Evolutionary conservation across 2,888 invertebrate genomes (phyloP).

Genomic region (Eupsilia transversa): DNA sequence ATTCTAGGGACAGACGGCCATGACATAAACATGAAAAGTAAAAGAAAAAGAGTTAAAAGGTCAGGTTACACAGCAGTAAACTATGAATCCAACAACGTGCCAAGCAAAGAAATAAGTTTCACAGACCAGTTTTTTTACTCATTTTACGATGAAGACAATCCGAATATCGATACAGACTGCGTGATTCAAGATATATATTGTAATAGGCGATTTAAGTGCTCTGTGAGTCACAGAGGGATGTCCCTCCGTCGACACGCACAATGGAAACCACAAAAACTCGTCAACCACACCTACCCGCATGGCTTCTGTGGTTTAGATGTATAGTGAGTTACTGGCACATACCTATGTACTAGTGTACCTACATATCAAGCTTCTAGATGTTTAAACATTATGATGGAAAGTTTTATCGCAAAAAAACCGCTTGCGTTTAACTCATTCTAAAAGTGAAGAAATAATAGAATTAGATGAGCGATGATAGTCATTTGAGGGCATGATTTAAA

Average conservation of each 20-base stretch:
- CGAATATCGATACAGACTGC: background rate
- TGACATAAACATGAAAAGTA: background rate
- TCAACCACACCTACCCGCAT: slow-evolving; percentile 49
- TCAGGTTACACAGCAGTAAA: background rate
- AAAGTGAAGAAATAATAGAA: background rate
- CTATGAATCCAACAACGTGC: background rate
- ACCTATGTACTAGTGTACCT: background rate
- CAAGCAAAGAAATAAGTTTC: slow-evolving; percentile 14
- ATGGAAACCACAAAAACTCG: slow-evolving; percentile 57
- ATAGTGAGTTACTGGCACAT: background rate
- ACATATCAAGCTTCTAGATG: background rate
- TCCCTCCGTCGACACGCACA: slow-evolving; percentile 36
- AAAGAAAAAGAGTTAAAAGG: background rate
- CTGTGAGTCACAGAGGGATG: slow-evolving; percentile 49
- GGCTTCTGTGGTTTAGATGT: slow-evolving; percentile 53
- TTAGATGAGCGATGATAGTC: background rate
- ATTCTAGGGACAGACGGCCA: background rate
- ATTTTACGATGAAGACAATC: background rate
- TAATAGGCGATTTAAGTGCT: background rate
- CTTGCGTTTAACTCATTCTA: too few species aligned
- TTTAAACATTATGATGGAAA: background rate
- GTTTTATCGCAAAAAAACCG: too few species aligned
- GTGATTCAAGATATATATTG: slow-evolving; percentile 19
- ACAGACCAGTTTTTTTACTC: background rate
- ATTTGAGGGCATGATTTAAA: background rate